These are phyloP conservation scores for Campoletis raptor DNA, from an alignment of 2,888 invertebrate genomes.

Conservation along the genomic window DNA sequence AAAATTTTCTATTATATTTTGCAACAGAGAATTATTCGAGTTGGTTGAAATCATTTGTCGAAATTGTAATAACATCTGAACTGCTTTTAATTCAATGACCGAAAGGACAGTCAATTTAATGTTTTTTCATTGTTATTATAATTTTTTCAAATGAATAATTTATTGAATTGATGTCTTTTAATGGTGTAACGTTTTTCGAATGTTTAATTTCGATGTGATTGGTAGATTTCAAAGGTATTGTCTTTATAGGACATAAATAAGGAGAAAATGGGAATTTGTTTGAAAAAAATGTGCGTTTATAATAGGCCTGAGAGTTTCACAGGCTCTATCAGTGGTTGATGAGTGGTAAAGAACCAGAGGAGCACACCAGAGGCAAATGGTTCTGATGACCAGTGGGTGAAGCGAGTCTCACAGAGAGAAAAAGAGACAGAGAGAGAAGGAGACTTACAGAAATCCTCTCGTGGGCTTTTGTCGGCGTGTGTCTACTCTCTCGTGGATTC, in stretches of 20 bases:
- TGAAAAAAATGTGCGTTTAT: conserved; percentile 22
- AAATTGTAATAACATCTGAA: too few relatives aligned
- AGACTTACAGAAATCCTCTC: conserved; percentile 59
- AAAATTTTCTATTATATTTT: neutral
- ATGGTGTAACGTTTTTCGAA: neutral
- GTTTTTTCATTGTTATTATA: neutral
- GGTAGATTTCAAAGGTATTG: neutral
- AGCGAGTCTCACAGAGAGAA: conserved; percentile 32
- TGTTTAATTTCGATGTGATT: neutral
- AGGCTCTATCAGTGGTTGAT: conserved; percentile 31
- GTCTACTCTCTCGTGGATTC: conserved; percentile 51
- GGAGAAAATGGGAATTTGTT: conserved; percentile 19
- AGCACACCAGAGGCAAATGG: conserved; percentile 30
- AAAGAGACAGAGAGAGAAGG: conserved; percentile 3
- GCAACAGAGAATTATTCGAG: neutral
- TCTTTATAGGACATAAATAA: neutral
- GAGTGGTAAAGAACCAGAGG: conserved; percentile 26
- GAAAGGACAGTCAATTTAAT: neutral
- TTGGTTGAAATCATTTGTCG: neutral
- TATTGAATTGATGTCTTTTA: neutral
- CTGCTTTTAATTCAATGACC: neutral
- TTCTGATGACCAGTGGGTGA: conserved; percentile 60
- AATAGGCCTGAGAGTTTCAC: conserved; percentile 33
- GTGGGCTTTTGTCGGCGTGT: conserved; percentile 66
- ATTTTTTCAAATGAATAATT: neutral